Evolutionary conservation across 1,140 invertebrate species (phyloP).

Genomic region (Cryptotermes secundus): DNA sequence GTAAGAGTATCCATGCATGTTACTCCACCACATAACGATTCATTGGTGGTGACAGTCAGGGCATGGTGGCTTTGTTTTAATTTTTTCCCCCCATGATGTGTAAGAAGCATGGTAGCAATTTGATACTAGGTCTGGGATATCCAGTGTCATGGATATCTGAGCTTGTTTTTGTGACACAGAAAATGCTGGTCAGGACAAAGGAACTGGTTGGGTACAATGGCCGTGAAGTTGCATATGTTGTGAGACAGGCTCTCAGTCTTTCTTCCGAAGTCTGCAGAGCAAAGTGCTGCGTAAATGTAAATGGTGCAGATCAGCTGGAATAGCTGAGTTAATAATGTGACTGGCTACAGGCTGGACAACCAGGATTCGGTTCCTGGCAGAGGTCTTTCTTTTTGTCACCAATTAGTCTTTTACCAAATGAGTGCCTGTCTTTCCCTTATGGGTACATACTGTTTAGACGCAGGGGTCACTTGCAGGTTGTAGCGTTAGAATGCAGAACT

Average conservation of each 20-base stretch:
- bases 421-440: no score
- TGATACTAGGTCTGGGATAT: slow-evolving; percentile 12
- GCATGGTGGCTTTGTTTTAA: background rate
- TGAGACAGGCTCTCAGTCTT: background rate
- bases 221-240: background rate
- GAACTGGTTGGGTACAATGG: background rate
- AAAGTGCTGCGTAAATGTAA: no score
- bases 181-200: background rate
- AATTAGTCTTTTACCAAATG: no score
- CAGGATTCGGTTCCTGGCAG: no score
- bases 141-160: background rate
- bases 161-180: background rate
- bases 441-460: no score
- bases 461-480: no score
- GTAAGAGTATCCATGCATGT: background rate
- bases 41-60: background rate
- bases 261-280: background rate
- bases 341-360: no score
- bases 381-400: no score
- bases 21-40: background rate
- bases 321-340: no score
- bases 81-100: background rate
- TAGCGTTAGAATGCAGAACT: no score
- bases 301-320: no score
- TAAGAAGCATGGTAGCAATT: background rate